Evolutionary conservation across 2,888 invertebrate genomes (phyloP), one percentile per base, ranked within the genome.

Genomic region (Synergus gifuensis): DNA sequence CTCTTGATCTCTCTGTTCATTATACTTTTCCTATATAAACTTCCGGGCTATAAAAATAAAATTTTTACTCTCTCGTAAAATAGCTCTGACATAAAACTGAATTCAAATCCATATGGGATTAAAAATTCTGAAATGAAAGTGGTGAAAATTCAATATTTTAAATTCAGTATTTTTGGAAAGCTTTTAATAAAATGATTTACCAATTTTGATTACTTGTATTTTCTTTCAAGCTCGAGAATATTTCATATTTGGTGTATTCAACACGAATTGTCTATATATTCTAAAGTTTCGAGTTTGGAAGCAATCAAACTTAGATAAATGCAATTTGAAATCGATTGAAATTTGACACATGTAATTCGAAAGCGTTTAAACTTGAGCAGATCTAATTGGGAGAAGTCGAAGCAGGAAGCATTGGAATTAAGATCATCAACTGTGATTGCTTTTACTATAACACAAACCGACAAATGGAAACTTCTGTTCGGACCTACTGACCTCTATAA

Each of bases 261-360:
- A 28, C 14, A 73, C 4, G n/a, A 49, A 54, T n/a, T 36, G n/a
- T 54, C 5, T 16, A n/a, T 73, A 36, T n/a, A 73, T 54, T 54
- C 40, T 0, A 73, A 36, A 36, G 73, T 36, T 54, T 73, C 11
- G 4, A 73, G 73, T 54, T 73, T 5, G 36, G 18, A 40, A 73
- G 73, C 73, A 73, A 73, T 73, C 54, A 73, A 73, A 73, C 73
- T 73, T 73, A 54, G 49, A 49, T 49, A 69, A 16, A 54, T 73
- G 73, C 36, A 73, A 73, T 73, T 73, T 73, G n/a, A 14, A 40
- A n/a, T 4, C 54, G 16, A 73, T 54, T 36, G 73, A 54, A 73
- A 73, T 73, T 73, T 73, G 73, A 73, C 54, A 73, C 73, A 36
- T 54, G 54, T 54, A 73, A 73, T 73, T 73, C 54, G 11, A 73